phyloP scores from a whole-genome alignment of 2,888 invertebrate genomes.

The Pterostichus madidus region DNA sequence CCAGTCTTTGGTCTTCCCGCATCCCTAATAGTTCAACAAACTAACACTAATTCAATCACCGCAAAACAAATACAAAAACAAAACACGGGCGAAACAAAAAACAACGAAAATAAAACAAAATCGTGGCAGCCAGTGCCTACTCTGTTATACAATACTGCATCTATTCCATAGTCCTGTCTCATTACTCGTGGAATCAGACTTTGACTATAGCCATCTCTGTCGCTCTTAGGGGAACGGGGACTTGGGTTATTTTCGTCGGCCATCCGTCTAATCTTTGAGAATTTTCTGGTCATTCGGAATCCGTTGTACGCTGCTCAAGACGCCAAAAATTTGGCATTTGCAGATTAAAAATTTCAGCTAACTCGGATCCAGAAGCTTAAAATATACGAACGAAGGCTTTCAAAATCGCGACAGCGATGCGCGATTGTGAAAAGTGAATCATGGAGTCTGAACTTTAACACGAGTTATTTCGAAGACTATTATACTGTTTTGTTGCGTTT shows the following conservation, averaged over 20 bases:
- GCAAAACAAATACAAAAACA: constrained; percentile 22
- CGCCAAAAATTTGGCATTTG: constrained; percentile 78
- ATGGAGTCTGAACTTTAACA: too few relatives aligned
- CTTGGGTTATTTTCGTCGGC: constrained; percentile 42
- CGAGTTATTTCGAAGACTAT: too few relatives aligned
- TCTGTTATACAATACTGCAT: constrained; percentile 43
- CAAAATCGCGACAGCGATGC: background rate
- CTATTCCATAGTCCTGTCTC: constrained; percentile 40
- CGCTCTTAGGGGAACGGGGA: background rate
- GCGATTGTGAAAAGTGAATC: background rate
- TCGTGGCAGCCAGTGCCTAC: background rate
- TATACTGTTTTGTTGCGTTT: too few relatives aligned
- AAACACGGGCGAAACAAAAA: background rate
- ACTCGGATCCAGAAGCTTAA: constrained; percentile 36
- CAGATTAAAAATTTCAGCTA: constrained; percentile 73
- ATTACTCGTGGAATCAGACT: constrained; percentile 10
- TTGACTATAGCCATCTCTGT: background rate
- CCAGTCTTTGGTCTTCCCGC: too few relatives aligned
- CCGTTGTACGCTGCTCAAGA: constrained; percentile 53
- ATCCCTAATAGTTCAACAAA: constrained; percentile 27
- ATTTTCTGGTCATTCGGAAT: constrained; percentile 66
- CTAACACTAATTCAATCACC: constrained; percentile 36
- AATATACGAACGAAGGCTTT: constrained; percentile 24
- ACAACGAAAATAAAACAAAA: constrained; percentile 8
- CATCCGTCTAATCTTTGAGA: constrained; percentile 64